Conservation (phyloP, 2,888 invertebrate genomes). For the Loripinus fragilis region DNA sequence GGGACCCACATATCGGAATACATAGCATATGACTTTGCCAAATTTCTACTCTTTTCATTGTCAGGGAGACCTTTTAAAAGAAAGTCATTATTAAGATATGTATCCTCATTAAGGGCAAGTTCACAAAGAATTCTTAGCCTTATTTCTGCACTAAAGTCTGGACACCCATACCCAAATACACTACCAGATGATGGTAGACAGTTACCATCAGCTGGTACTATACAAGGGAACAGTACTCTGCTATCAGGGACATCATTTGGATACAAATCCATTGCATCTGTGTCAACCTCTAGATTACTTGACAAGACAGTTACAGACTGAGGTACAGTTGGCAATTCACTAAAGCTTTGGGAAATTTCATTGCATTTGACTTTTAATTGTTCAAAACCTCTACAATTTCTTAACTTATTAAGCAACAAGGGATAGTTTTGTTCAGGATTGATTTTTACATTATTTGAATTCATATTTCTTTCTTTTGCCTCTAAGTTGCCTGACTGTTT, state of each 20-base stretch:
- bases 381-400: not conserved
- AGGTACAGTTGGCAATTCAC: slow-evolving; percentile 9
- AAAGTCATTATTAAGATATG: not conserved
- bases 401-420: not conserved
- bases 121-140: slow-evolving; percentile 20
- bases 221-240: not conserved
- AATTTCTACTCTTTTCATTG: not conserved
- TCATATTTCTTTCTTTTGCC: not conserved
- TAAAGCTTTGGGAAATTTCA: not conserved
- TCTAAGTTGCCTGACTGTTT: not conserved
- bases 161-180: slow-evolving; percentile 25
- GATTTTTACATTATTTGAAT: not conserved
- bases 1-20: slow-evolving; percentile 34
- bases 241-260: slow-evolving; percentile 2
- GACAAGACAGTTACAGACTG: not conserved
- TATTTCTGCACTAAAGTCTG: not conserved
- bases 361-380: not conserved
- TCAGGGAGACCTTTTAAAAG: not conserved
- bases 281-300: not conserved
- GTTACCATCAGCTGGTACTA: slow-evolving; percentile 20
- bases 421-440: not conserved
- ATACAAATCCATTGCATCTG: not conserved
- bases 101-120: not conserved
- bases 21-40: slow-evolving; percentile 24
- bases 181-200: slow-evolving; percentile 27